Evolutionary conservation across 2,888 invertebrate species (phyloP).

Genomic region (Nephrotoma guestfalica): DNA sequence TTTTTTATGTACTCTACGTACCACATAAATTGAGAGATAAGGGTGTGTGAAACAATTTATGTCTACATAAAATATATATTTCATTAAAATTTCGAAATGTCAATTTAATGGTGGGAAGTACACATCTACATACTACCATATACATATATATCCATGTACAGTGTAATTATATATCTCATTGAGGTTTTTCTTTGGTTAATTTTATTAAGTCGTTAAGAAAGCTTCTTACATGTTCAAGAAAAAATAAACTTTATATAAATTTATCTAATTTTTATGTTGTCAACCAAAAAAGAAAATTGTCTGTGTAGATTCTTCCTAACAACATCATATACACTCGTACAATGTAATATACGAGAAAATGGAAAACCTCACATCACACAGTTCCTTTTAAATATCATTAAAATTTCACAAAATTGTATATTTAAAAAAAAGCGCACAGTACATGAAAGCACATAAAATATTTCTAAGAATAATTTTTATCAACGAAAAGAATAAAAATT

Average conservation of each 20-base stretch:
- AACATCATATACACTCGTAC: neutral
- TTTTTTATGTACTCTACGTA: neutral
- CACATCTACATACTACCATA: neutral
- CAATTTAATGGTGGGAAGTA: neutral
- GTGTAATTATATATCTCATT: neutral
- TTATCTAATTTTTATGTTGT: neutral
- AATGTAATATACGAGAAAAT: neutral
- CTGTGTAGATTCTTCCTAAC: neutral
- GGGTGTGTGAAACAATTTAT: neutral
- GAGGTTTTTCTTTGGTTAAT: neutral
- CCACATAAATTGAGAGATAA: neutral
- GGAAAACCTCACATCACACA: neutral
- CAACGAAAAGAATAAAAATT: conserved; percentile 1
- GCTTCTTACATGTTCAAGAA: neutral
- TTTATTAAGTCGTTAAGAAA: neutral
- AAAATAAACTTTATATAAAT: neutral
- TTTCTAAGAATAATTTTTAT: neutral
- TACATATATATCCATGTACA: neutral
- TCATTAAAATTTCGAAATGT: neutral
- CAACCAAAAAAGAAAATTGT: neutral
- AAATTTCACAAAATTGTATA: neutral
- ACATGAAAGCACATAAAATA: neutral
- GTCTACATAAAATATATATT: neutral
- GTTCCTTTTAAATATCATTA: neutral
- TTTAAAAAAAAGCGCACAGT: neutral